These are phyloP conservation scores for Drosophila ezoana DNA, from an alignment of 2,888 invertebrate genomes.

Conservation along the genomic window DNA sequence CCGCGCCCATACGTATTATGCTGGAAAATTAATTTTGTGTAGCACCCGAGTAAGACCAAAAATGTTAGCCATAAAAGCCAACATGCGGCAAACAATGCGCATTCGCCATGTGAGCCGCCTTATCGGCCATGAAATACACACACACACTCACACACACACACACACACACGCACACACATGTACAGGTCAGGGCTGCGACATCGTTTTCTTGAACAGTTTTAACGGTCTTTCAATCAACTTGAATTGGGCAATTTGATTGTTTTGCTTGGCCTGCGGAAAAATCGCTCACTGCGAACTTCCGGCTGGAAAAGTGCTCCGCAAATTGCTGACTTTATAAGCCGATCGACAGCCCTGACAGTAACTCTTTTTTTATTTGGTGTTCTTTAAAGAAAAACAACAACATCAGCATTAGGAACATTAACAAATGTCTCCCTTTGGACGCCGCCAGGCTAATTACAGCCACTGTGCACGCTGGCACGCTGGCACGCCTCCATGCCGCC, in stretches of 20 bases:
- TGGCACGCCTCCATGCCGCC: constrained; percentile 22
- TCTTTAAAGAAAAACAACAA: not conserved
- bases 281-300: not conserved
- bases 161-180: not conserved
- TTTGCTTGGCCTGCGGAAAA: not conserved
- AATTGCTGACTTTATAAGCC: not conserved
- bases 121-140: constrained; percentile 53
- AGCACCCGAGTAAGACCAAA: constrained; percentile 50
- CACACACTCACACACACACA: not conserved
- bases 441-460: constrained; percentile 59
- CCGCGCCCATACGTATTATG: constrained; percentile 22
- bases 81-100: constrained; percentile 65
- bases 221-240: constrained; percentile 43
- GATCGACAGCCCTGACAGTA: constrained; percentile 19
- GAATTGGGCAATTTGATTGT: constrained; percentile 31
- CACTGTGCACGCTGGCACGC: constrained; percentile 18
- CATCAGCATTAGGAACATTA: constrained; percentile 26
- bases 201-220: constrained; percentile 14
- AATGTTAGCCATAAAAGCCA: constrained; percentile 64
- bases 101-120: constrained; percentile 68
- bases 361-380: constrained; percentile 14
- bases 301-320: too few relatives aligned
- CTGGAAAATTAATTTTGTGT: constrained; percentile 69
- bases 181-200: constrained; percentile 21
- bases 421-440: constrained; percentile 58